Evolutionary conservation across 64 coral and sea anemone species (phyloP).

Genomic region (Hydrozoanthus tunicans): DNA sequence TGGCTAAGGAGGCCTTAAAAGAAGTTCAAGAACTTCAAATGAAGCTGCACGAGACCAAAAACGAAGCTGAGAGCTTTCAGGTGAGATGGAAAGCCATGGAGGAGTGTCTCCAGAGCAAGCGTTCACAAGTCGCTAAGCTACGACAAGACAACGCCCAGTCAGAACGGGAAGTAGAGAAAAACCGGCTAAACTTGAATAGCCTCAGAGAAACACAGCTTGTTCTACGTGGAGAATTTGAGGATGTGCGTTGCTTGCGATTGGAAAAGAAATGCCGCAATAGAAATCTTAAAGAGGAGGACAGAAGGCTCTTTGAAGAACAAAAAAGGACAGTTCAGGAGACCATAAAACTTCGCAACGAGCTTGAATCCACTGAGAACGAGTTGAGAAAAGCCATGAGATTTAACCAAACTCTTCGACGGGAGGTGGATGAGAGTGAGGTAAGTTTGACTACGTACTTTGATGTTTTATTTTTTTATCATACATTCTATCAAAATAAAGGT

Average conservation of each 20-base stretch:
- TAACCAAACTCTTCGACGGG: not conserved
- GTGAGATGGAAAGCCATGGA: not conserved
- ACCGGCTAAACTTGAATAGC: not conserved
- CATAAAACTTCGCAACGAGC: not conserved
- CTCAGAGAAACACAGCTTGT: not conserved
- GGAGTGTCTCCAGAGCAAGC: not conserved
- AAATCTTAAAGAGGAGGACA: not conserved
- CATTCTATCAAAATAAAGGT: too few species aligned
- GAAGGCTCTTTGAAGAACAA: not conserved
- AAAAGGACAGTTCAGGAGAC: not conserved
- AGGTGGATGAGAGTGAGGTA: not conserved
- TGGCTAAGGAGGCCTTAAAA: not conserved
- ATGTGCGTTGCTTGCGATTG: slow-evolving; percentile 1
- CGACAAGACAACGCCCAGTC: not conserved
- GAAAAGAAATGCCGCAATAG: not conserved
- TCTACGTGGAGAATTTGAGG: not conserved
- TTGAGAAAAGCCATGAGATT: not conserved
- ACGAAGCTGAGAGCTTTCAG: not conserved
- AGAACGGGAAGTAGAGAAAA: not conserved
- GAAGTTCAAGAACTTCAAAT: not conserved
- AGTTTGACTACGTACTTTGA: not conserved
- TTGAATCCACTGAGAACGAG: not conserved
- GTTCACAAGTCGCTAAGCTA: not conserved
- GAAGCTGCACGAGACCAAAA: too few species aligned
- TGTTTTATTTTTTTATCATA: too few species aligned